A percentile compares a stretch with the other conserved stretches of the same genome.
Conservation (phyloP, 1,140 invertebrate species). For the Pogonomyrmex californicus region DNA sequence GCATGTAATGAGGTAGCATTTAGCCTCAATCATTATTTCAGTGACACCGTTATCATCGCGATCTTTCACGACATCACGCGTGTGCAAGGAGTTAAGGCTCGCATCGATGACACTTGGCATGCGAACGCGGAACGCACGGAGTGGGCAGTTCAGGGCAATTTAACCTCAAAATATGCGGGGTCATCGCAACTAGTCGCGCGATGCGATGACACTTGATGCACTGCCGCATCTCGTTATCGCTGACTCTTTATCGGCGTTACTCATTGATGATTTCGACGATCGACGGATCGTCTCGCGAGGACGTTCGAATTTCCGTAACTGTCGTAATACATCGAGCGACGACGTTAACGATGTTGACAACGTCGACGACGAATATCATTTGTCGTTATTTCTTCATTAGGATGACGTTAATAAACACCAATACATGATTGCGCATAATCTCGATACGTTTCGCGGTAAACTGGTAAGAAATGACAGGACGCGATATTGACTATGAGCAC, state of each 20-base stretch:
- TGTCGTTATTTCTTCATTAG: no score
- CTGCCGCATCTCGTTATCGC: neutral
- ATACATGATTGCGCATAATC: conserved; percentile 45
- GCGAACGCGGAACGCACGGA: neutral
- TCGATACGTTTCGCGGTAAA: conserved; percentile 29
- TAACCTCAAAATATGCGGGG: conserved; percentile 60
- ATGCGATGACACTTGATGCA: conserved; percentile 37
- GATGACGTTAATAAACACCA: neutral
- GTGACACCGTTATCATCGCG: neutral
- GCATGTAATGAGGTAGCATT: neutral
- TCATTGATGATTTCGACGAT: neutral
- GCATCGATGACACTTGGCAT: neutral
- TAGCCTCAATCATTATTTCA: neutral
- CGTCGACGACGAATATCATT: neutral
- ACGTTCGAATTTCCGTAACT: neutral
- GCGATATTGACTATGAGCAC: neutral
- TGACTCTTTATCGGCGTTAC: neutral
- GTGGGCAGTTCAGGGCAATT: neutral
- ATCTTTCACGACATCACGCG: neutral
- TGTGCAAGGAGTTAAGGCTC: neutral
- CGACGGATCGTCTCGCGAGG: neutral
- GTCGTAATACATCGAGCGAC: neutral
- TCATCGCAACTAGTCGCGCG: neutral
- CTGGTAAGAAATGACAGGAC: conserved; percentile 42
- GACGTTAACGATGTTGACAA: neutral